Base-by-base conservation (phyloP, 2,888 invertebrate genomes). In the Scelioninae gen. 1 region DNA sequence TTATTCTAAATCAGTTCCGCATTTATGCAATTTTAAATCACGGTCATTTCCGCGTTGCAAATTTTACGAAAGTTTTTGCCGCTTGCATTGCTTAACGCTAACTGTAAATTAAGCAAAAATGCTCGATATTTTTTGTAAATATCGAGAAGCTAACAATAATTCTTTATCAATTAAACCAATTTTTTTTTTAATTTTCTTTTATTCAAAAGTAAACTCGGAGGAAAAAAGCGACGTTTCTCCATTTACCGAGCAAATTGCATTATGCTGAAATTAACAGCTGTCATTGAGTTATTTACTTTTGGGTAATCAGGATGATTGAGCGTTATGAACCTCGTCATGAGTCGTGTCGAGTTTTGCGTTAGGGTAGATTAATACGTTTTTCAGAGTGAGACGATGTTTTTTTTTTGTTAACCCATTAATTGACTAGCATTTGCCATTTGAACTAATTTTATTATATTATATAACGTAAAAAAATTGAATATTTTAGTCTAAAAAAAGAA, bases 11-110 rank as follows among this genome's bases (percentile, higher is more conserved):
- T 74, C 62, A 80, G 51, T 45, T 16, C 31, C 16, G 29, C 66
- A 38, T 58, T 79, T 78, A 65, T 78, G 71, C 58, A 78, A 78
- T 65, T 78, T 78, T 78, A 78, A 78, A 78, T 78, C 65, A 78
- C 49, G 29, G 58, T 63, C 65, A 78, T 71, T 78, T 78, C 78
- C 65, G 65, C 49, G 49, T 62, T 5, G 56, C 63, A 16, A 71
- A 71, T 60, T 68, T 56, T 34, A 43, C 62, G n/a, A 31, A 55
- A 13, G 9, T 60, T 55, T 69, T 78, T 55, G 23, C 29, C 13
- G 65, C 62, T 53, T 55, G 47, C 68, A 6, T 47, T 40, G 40
- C 47, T 62, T 53, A 47, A 31, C 49, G 16, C 63, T 15, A 16
- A 9, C 38, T 74, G 63, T 74, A 40, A 53, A 72, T 71, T 56